These are phyloP conservation scores for Trichomalopsis sarcophagae DNA, from an alignment of 1,140 invertebrate genomes.

Conservation along the genomic window DNA sequence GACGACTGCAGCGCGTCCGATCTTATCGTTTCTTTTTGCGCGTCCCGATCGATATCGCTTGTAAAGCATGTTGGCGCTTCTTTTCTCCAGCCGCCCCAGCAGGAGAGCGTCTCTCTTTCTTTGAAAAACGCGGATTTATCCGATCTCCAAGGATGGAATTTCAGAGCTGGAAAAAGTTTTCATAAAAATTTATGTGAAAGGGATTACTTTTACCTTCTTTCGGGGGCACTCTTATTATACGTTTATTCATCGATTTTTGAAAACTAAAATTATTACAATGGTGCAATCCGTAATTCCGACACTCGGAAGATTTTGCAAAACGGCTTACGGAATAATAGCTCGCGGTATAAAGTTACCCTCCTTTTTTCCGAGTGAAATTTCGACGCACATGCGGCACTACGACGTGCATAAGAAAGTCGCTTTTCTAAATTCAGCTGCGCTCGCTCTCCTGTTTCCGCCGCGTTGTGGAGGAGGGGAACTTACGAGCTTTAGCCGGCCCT, in stretches of 20 bases:
- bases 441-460: constrained; percentile 62
- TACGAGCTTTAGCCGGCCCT: constrained; percentile 57
- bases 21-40: too few species aligned
- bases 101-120: neutral
- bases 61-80: constrained; percentile 16
- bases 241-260: neutral
- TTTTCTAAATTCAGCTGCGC: constrained; percentile 64
- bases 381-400: neutral
- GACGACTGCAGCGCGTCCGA: neutral
- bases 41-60: constrained; percentile 4
- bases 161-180: constrained; percentile 2
- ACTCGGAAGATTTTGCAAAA: constrained; percentile 41
- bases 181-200: constrained; percentile 7
- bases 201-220: constrained; percentile 1
- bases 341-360: constrained; percentile 35
- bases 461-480: constrained; percentile 56
- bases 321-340: constrained; percentile 49
- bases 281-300: constrained; percentile 5
- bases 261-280: too few species aligned
- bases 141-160: constrained; percentile 4
- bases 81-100: neutral
- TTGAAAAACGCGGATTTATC: constrained; percentile 23
- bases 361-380: constrained; percentile 21
- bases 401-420: constrained; percentile 59
- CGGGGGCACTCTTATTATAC: neutral